Evolutionary conservation across 2,797 vertebrate genomes (phyloP), one percentile per base, ranked within the genome.

Genomic region (Pitangus sulphuratus): DNA sequence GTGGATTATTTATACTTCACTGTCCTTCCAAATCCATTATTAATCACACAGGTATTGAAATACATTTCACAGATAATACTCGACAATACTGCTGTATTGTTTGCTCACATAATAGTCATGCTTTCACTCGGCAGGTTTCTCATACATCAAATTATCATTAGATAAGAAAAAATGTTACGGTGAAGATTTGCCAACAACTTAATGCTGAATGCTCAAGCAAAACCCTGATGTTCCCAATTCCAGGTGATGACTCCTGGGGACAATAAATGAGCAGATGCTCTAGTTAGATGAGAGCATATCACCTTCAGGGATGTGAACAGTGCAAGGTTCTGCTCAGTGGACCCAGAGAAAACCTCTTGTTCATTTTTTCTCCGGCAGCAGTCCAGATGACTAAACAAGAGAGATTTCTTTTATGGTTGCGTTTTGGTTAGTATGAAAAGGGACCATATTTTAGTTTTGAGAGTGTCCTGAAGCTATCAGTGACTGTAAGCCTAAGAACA

Each of bases 41-140:
- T 95, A 96, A 95, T 97, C 94, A 96, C 95, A 89, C 91, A 95
- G 95, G 93, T 96, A 97, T 96, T 95, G 94, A 95, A 97, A 97
- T 95, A 93, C 88, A 78, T 95, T 97, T 97, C 89, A 83, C 93
- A 95, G 94, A 96, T 96, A 96, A 93, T 86, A 91, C 87, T 93
- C 95, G 96, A 91, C 96, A 95, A 95, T 96, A 95, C 91, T 93
- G 94, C 87, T 89, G 89, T 89, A 95, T 95, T 96, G 94, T 93
- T 95, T 93, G 84, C 85, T 96, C 82, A 53, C 70, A 91, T 92
- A 93, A 94, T 68, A 94, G 86, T 42, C 75, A 28, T 92, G 87
- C 85, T 96, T 94, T 95, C 93, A 95, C 87, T 95, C 44, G 22
- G 47, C 95, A 95, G 93, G 93, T 95, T 95, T 96, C 93, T 96